Evolutionary conservation across 2,797 vertebrate genomes (phyloP).

Genomic region (Hybognathus amarus): DNA sequence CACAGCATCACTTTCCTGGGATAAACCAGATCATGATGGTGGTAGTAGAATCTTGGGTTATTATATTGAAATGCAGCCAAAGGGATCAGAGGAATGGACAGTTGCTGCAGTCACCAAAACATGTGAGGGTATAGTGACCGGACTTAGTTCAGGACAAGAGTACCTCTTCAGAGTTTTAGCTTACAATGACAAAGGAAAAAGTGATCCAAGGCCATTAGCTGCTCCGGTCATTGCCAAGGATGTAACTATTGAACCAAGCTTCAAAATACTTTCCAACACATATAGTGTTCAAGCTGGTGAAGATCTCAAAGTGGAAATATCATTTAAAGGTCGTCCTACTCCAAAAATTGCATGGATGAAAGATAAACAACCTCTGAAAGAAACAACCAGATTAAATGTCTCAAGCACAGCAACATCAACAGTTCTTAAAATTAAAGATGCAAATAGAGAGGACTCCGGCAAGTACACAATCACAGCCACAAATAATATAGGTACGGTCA

Average conservation of each 20-base stretch:
- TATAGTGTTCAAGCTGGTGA: slow-evolving; percentile 92
- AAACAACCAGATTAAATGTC: slow-evolving; percentile 96
- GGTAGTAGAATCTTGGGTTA: slow-evolving; percentile 96
- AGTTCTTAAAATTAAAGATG: slow-evolving; percentile 90
- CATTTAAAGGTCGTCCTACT: slow-evolving; percentile 88
- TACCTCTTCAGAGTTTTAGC: slow-evolving; percentile 92
- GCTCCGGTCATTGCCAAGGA: slow-evolving; percentile 93
- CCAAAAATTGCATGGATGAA: slow-evolving; percentile 92
- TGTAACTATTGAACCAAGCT: slow-evolving; percentile 86
- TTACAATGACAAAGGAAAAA: slow-evolving; percentile 97
- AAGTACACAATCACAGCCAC: slow-evolving; percentile 92
- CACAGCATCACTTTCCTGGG: slow-evolving; percentile 90
- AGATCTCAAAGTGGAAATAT: slow-evolving; percentile 95
- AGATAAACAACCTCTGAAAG: slow-evolving; percentile 89
- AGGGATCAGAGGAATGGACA: slow-evolving; percentile 93
- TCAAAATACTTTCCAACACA: slow-evolving; percentile 88
- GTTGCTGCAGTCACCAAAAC: slow-evolving; percentile 88
- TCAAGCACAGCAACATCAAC: slow-evolving; percentile 84
- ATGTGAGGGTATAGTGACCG: slow-evolving; percentile 87
- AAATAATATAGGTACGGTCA: slow-evolving; percentile 84
- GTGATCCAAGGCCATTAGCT: slow-evolving; percentile 90
- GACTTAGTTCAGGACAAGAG: slow-evolving; percentile 91
- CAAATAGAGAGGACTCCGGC: slow-evolving; percentile 92
- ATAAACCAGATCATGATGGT: slow-evolving; percentile 97
- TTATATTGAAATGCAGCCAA: slow-evolving; percentile 94